Evolutionary conservation across 2,113 vertebrate species (phyloP), one percentile per base, ranked within the genome.

Genomic region (Coreoperca whiteheadi): DNA sequence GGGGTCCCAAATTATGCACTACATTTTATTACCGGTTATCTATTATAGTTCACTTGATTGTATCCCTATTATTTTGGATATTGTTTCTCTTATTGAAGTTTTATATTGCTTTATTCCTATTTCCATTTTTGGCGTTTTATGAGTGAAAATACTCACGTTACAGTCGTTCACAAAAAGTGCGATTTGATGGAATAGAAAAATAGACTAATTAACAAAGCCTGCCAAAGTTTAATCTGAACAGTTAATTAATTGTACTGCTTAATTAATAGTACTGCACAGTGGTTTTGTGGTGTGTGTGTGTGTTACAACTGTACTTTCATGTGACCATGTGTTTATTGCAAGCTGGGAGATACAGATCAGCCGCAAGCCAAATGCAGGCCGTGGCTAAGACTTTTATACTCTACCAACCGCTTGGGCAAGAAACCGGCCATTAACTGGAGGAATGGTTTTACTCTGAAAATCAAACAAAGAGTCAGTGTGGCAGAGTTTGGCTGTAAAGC

Each of bases 291-390:
- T 46, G 59, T 60, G 54, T 51, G 59, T 51, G 63, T 65, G 60
- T 50, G 61, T 68, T 68, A 50, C 54, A 63, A 46, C 68, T 74
- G 68, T 16, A 50, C 34, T 77, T 76, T 81, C 68, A 66, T 57
- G 69, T 81, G 79, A 74, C 80, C 70, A 59, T 87, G 67, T 85
- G 86, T 87, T 90, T 78, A 89, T 78, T 67, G 85, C 83, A 64
- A 75, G 20, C 69, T 80, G 66, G 37, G 43, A 84, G 80, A 88
- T 78, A 72, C 57, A 64, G 48, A 78, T 88, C 86, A 81, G 69
- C 81, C 77, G 77, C 77, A 80, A 86, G 72, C 74, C 77, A 76
- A 86, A 81, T 23, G 34, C 66, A 64, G 74, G 64, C 72, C 5
- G 59, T 68, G 84, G 80, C 87, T 32, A 25, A 60, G 60, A 64